phyloP scores from a whole-genome alignment of 35 echinoderm and acorn worm genomes.

The Ophioderma brevispina region DNA sequence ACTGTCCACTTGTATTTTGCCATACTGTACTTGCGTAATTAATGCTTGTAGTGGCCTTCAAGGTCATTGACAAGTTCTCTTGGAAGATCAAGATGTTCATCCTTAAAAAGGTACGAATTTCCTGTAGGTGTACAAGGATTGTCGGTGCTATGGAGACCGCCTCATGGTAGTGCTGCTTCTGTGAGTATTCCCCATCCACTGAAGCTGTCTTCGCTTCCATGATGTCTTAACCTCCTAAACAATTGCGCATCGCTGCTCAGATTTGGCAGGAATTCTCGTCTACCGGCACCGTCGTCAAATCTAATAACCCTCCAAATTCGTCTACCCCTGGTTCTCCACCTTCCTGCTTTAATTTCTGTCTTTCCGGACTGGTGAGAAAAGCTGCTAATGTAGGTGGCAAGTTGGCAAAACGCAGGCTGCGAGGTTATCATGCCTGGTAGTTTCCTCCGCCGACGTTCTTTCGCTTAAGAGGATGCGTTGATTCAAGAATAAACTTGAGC shows the following conservation, averaged over 20 bases:
- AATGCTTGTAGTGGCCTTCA: slow-evolving; percentile 58
- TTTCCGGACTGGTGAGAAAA: slow-evolving; percentile 85
- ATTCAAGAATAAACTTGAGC: slow-evolving; percentile 69
- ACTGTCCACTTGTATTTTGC: slow-evolving; percentile 85
- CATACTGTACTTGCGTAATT: slow-evolving; percentile 71
- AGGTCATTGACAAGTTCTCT: slow-evolving; percentile 83
- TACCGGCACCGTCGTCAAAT: background rate
- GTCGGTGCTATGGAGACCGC: slow-evolving; percentile 73
- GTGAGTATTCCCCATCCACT: slow-evolving; percentile 82
- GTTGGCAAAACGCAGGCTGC: slow-evolving; percentile 90
- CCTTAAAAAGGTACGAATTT: slow-evolving; percentile 78
- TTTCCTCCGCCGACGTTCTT: slow-evolving; percentile 61
- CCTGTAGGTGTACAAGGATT: slow-evolving; percentile 72
- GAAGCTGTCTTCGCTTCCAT: slow-evolving; percentile 51
- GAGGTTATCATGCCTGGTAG: slow-evolving; percentile 73
- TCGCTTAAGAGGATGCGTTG: slow-evolving; percentile 68
- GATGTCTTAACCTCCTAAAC: slow-evolving; percentile 14
- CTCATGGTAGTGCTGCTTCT: slow-evolving; percentile 85
- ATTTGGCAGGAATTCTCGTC: background rate
- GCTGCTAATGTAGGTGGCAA: slow-evolving; percentile 88
- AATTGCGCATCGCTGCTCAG: slow-evolving; percentile 52
- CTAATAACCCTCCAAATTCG: background rate
- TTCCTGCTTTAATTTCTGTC: slow-evolving; percentile 69
- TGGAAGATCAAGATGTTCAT: slow-evolving; percentile 87
- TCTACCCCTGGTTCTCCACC: slow-evolving; percentile 41